Evolutionary conservation across 2,888 invertebrate species (phyloP).

Genomic region (Halictus quadricinctus): DNA sequence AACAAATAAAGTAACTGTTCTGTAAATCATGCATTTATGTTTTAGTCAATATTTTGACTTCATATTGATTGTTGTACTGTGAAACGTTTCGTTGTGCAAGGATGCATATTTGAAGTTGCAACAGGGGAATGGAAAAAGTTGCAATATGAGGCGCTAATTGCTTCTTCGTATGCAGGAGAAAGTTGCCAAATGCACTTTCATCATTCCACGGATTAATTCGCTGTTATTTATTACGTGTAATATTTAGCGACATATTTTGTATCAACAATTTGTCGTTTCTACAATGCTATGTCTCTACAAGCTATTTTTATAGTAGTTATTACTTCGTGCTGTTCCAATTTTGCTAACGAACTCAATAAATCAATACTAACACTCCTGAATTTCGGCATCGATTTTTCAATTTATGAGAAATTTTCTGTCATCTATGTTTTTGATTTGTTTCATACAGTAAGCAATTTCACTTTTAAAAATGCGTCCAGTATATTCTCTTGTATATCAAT

Average conservation of each 20-base stretch:
- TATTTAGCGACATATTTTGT: not conserved
- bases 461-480: not conserved
- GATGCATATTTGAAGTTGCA: not conserved
- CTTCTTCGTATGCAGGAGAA: not conserved
- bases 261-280: not conserved
- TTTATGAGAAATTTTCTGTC: no score
- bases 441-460: no score
- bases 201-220: not conserved
- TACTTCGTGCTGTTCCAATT: no score
- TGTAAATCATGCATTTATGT: not conserved
- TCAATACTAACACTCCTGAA: not conserved
- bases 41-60: not conserved
- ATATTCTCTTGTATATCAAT: not conserved
- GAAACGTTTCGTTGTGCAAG: not conserved
- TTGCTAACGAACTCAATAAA: not conserved
- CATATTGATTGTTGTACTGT: not conserved
- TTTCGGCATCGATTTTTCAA: no score
- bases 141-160: not conserved
- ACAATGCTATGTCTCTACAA: no score
- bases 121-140: not conserved
- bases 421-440: no score
- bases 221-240: not conserved
- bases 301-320: no score
- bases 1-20: not conserved
- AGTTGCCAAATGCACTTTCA: not conserved